Conservation (phyloP, 2,888 invertebrate species). For the Meiosimyza platycephala region DNA sequence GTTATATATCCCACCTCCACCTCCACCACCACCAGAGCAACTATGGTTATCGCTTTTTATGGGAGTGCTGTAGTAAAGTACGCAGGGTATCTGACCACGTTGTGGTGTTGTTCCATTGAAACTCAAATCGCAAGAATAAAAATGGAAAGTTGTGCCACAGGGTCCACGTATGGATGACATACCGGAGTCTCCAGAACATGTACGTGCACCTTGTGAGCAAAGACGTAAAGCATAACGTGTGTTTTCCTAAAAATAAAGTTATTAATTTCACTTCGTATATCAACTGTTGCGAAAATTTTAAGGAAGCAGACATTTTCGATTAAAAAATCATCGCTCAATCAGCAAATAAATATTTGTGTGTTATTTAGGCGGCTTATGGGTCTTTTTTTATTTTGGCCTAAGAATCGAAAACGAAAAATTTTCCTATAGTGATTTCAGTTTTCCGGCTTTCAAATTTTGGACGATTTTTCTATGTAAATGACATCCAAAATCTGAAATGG, state of each 20-base stretch:
- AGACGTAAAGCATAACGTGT: slow-evolving; percentile 89
- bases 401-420: no score
- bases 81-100: slow-evolving; percentile 93
- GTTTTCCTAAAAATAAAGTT: slow-evolving; percentile 74
- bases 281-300: background rate
- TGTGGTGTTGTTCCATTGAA: slow-evolving; percentile 97
- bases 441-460: no score
- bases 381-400: no score
- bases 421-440: no score
- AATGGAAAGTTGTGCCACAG: slow-evolving; percentile 91
- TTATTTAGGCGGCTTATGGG: no score
- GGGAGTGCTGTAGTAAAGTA: slow-evolving; percentile 77
- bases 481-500: no score
- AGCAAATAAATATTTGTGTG: background rate
- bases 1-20: slow-evolving; percentile 41
- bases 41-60: slow-evolving; percentile 58
- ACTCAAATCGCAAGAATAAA: slow-evolving; percentile 90
- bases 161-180: slow-evolving; percentile 88
- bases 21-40: background rate
- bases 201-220: slow-evolving; percentile 90
- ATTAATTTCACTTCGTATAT: background rate
- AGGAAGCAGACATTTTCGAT: background rate
- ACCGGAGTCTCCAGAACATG: slow-evolving; percentile 95
- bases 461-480: no score
- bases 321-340: background rate